Conservation (phyloP, 1,140 invertebrate species). For the Sminthurinus signatus region DNA sequence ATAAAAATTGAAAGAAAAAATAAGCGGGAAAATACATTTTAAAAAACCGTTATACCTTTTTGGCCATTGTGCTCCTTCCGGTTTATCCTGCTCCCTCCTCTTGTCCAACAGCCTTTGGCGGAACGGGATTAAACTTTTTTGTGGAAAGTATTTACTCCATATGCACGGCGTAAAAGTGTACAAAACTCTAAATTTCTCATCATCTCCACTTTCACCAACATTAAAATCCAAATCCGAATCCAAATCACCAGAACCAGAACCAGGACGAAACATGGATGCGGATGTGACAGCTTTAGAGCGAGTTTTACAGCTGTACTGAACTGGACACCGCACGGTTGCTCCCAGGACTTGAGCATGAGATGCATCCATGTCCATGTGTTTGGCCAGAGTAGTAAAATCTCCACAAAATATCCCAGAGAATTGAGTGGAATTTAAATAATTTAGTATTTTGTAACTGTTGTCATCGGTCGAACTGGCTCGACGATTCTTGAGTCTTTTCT, state of each 20-base stretch:
- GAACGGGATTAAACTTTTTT: conserved; percentile 5
- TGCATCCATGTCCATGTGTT: neutral
- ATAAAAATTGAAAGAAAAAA: no score
- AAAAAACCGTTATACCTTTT: no score
- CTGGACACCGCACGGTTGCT: conserved; percentile 28
- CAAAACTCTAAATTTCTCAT: conserved; percentile 14
- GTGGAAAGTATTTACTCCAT: conserved; percentile 29
- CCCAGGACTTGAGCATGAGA: conserved; percentile 21
- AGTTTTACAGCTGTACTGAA: conserved; percentile 1
- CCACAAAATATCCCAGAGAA: conserved; percentile 45
- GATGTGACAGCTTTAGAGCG: no score
- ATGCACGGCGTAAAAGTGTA: conserved; percentile 30
- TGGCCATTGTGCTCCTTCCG: no score
- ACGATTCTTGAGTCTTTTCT: conserved; percentile 12
- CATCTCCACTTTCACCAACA: neutral
- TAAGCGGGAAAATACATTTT: no score
- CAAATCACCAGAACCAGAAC: neutral
- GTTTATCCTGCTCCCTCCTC: no score
- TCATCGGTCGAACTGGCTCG: conserved; percentile 43
- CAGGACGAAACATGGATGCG: no score
- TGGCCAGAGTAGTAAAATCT: conserved; percentile 29
- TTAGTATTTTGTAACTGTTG: conserved; percentile 34
- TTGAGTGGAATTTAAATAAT: conserved; percentile 54
- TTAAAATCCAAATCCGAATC: no score
- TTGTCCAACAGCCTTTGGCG: neutral